These are phyloP conservation scores for Falco peregrinus DNA, from an alignment of 2,797 vertebrate species.

Conservation along the genomic window DNA sequence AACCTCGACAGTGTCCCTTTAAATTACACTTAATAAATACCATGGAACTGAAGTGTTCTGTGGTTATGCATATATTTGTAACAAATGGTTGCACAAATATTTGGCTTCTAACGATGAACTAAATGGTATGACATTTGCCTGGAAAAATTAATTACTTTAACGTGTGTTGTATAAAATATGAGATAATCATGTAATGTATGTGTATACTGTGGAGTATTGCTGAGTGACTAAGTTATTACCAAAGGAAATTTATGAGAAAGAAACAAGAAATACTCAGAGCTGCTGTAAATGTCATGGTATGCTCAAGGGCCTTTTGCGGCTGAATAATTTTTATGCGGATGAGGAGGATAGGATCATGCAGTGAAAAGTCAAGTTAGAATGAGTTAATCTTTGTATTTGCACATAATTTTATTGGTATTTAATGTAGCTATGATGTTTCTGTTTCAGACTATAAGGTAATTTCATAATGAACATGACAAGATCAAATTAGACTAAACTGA, in stretches of 20 bases:
- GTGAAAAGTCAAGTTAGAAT: constrained; percentile 47
- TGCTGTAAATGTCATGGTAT: constrained; percentile 73
- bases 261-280: constrained; percentile 69
- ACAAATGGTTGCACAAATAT: constrained; percentile 78
- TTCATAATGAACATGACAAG: neutral
- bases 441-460: neutral
- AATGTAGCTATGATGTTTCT: constrained; percentile 14
- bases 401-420: constrained; percentile 53
- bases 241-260: constrained; percentile 73
- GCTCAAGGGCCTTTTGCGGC: constrained; percentile 70
- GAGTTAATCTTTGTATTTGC: constrained; percentile 50
- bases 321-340: constrained; percentile 68
- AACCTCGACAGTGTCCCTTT: constrained; percentile 62
- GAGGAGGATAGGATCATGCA: constrained; percentile 38
- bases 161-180: constrained; percentile 77
- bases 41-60: constrained; percentile 66
- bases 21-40: constrained; percentile 69
- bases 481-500: constrained; percentile 10
- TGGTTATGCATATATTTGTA: constrained; percentile 76
- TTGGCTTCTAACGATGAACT: constrained; percentile 74
- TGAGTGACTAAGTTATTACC: constrained; percentile 71
- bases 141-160: constrained; percentile 79
- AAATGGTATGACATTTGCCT: constrained; percentile 79
- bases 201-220: constrained; percentile 62
- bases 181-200: constrained; percentile 64